Evolutionary conservation across 2,888 invertebrate species (phyloP).

Genomic region (Dynastes tityus): DNA sequence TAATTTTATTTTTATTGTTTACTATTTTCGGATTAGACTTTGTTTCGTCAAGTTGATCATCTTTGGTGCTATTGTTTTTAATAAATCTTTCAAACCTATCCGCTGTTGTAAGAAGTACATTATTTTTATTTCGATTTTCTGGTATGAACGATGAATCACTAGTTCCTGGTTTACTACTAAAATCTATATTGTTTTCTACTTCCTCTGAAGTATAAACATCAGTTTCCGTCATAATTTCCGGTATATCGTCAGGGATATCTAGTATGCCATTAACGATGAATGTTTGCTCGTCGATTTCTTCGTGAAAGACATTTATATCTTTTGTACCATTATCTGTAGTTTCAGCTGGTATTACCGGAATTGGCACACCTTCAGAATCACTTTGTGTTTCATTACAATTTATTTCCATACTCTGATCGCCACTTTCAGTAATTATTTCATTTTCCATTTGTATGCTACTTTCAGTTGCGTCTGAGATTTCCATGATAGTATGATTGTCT

Average conservation of each 20-base stretch:
- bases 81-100: slow-evolving; percentile 33
- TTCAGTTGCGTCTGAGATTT: neutral
- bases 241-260: neutral
- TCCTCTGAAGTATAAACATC: neutral
- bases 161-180: slow-evolving; percentile 7
- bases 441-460: neutral
- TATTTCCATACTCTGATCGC: neutral
- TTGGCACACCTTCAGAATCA: neutral
- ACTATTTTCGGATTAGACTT: neutral
- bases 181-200: neutral
- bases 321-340: no score
- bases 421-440: neutral
- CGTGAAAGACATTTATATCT: no score
- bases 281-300: no score
- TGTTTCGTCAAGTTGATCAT: neutral
- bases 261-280: neutral
- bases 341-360: neutral
- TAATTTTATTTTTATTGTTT: neutral
- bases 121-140: neutral
- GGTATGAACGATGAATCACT: neutral
- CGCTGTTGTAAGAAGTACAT: neutral
- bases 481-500: neutral
- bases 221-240: neutral
- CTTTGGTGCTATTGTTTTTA: neutral
- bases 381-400: neutral